These are phyloP conservation scores for Columbina picui DNA, from an alignment of 2,113 vertebrate genomes.

Conservation along the genomic window DNA sequence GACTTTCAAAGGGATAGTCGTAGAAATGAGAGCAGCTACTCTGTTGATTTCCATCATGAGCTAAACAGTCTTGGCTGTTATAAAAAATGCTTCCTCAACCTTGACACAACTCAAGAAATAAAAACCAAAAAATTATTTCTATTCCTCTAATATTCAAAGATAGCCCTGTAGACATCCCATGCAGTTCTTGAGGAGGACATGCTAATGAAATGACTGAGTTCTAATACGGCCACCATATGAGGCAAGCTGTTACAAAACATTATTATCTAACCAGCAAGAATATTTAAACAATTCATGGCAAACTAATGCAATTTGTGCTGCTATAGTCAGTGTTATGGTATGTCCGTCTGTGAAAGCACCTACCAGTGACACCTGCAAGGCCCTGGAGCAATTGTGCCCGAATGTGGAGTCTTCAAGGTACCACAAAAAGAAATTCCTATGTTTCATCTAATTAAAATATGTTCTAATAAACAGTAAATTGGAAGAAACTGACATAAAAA, in stretches of 20 bases:
- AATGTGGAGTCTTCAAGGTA: background rate
- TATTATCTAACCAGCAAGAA: constrained; percentile 5
- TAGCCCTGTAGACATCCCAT: background rate
- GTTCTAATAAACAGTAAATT: constrained; percentile 20
- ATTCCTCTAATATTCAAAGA: background rate
- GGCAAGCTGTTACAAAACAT: constrained; percentile 9
- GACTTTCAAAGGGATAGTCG: background rate
- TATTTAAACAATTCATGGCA: constrained; percentile 24
- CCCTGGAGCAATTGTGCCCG: constrained; percentile 6
- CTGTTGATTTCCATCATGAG: background rate
- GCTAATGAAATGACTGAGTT: constrained; percentile 30
- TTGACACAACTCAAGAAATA: background rate
- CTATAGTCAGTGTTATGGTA: background rate
- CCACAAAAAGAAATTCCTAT: background rate
- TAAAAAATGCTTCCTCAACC: background rate
- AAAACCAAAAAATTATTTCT: background rate
- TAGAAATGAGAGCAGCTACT: background rate
- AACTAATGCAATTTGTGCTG: constrained; percentile 9
- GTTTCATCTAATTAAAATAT: constrained; percentile 30
- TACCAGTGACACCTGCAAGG: background rate
- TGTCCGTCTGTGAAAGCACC: background rate
- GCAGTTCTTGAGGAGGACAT: background rate
- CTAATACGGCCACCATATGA: background rate
- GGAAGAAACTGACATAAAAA: background rate
- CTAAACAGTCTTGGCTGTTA: background rate